These are phyloP conservation scores for Ormyrus nitidulus DNA, from an alignment of 2,888 invertebrate genomes.

Conservation along the genomic window DNA sequence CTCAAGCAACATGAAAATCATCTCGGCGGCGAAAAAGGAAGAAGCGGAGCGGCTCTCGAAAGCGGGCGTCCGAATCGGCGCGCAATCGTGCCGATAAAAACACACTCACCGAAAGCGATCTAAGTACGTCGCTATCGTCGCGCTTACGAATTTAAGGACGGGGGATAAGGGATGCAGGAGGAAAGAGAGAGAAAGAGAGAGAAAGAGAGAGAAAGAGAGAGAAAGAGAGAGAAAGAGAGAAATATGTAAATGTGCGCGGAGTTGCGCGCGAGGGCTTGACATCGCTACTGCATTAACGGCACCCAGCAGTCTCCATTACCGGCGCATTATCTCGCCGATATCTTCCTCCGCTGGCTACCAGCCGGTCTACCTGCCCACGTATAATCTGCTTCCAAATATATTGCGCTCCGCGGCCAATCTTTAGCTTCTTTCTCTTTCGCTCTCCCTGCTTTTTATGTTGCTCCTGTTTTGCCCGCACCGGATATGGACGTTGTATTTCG, in stretches of 20 bases:
- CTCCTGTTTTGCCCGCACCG: slow-evolving; percentile 32
- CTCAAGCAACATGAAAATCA: slow-evolving; percentile 12
- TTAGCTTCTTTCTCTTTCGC: not conserved
- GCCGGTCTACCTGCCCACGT: slow-evolving; percentile 28
- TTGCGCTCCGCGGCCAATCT: slow-evolving; percentile 18
- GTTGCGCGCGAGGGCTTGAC: slow-evolving; percentile 62
- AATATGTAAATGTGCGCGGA: not conserved
- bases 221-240: slow-evolving; percentile 30
- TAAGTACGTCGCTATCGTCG: slow-evolving; percentile 22
- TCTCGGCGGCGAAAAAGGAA: not conserved
- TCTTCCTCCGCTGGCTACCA: slow-evolving; percentile 49
- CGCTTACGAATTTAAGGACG: slow-evolving; percentile 36
- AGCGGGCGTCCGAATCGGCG: not conserved
- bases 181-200: slow-evolving; percentile 10
- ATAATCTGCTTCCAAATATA: slow-evolving; percentile 47
- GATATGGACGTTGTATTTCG: slow-evolving; percentile 34
- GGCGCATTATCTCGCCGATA: slow-evolving; percentile 48
- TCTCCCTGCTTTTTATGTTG: slow-evolving; percentile 4
- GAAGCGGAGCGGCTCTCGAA: not conserved
- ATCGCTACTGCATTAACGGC: slow-evolving; percentile 76
- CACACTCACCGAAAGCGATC: slow-evolving; percentile 35
- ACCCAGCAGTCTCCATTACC: slow-evolving; percentile 74
- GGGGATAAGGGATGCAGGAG: not conserved
- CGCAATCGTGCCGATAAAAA: slow-evolving; percentile 39
- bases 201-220: slow-evolving; percentile 24